These are phyloP conservation scores for Ascidia mentula DNA, from an alignment of 23 tunicate species.

Conservation along the genomic window DNA sequence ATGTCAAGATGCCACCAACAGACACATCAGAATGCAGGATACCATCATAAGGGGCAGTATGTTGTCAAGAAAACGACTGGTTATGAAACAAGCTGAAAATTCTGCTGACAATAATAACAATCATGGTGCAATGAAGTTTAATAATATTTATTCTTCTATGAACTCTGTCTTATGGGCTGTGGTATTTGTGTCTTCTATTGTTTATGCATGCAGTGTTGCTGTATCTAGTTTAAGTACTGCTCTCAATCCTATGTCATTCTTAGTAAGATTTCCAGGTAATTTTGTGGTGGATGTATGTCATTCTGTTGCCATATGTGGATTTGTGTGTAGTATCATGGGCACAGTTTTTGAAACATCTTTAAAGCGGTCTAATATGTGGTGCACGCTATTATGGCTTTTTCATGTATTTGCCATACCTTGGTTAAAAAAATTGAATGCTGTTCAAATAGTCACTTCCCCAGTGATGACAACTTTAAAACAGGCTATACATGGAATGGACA, in stretches of 20 bases:
- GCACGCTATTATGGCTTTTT: neutral
- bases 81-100: neutral
- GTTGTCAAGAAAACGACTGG: neutral
- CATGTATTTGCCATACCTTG: neutral
- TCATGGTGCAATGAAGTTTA: neutral
- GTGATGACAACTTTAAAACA: too few species aligned
- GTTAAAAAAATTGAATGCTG: neutral
- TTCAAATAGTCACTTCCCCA: neutral
- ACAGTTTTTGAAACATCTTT: neutral
- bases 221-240: neutral
- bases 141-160: neutral
- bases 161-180: neutral
- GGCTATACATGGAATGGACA: too few species aligned
- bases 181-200: neutral
- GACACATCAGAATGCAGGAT: conserved; percentile 46
- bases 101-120: neutral
- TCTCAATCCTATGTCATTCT: neutral
- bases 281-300: neutral
- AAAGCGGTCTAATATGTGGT: neutral
- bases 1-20: conserved; percentile 22
- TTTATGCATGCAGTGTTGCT: neutral
- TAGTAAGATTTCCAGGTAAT: neutral
- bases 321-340: neutral
- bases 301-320: neutral
- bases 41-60: conserved; percentile 47